Conservation (phyloP, 2,113 vertebrate genomes). For the Eptesicus fuscus region DNA sequence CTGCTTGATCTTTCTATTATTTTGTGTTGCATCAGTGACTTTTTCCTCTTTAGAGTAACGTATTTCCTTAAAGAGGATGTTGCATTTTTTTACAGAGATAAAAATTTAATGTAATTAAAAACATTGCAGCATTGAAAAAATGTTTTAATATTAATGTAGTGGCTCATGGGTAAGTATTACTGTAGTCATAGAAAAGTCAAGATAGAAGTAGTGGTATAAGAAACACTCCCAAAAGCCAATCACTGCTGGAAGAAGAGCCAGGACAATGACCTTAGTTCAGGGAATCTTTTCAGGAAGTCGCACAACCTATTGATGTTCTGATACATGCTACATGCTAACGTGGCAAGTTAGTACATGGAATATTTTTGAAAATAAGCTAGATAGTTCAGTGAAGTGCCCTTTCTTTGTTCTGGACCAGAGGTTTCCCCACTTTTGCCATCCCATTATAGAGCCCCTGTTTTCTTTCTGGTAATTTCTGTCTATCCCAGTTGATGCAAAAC, state of each 20-base stretch:
- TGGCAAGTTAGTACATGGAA: background rate
- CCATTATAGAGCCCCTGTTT: background rate
- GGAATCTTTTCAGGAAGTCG: background rate
- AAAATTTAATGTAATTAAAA: slow-evolving; percentile 44
- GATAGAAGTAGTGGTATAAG: background rate
- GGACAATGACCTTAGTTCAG: background rate
- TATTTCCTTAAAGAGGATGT: background rate
- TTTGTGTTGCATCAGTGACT: slow-evolving; percentile 21
- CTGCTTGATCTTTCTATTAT: slow-evolving; percentile 24
- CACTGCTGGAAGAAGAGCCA: background rate
- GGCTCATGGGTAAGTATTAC: background rate
- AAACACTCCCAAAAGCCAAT: background rate
- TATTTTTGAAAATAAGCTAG: background rate
- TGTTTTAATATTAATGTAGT: slow-evolving; percentile 8
- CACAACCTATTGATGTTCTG: background rate
- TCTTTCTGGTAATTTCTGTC: background rate
- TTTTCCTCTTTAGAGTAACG: background rate
- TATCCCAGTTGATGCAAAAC: background rate
- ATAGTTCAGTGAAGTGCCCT: background rate
- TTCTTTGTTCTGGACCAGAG: background rate
- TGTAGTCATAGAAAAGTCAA: background rate
- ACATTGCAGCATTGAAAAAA: background rate
- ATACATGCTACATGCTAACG: background rate
- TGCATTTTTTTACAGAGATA: slow-evolving; percentile 7
- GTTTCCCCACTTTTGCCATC: background rate